These are phyloP conservation scores for Dicaeum eximium DNA, from an alignment of 2,113 vertebrate species.

Conservation along the genomic window DNA sequence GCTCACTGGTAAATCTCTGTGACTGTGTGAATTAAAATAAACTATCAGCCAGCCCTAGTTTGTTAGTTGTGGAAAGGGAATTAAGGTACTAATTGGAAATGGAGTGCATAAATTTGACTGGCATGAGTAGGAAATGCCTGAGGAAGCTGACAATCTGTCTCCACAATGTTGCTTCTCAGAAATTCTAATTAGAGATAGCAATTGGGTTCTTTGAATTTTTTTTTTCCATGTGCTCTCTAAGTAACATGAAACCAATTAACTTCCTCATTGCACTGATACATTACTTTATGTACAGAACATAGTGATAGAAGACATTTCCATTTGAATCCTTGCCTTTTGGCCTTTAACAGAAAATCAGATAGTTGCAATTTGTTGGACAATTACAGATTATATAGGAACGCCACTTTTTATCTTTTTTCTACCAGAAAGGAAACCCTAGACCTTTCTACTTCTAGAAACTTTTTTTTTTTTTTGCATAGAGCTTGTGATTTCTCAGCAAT, in stretches of 20 bases:
- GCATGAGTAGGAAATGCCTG: neutral
- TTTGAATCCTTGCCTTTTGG: slow-evolving; percentile 59
- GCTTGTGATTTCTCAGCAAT: slow-evolving; percentile 20
- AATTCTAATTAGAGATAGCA: slow-evolving; percentile 57
- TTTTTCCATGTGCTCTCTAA: slow-evolving; percentile 5
- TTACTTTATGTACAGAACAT: neutral
- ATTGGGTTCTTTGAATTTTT: slow-evolving; percentile 15
- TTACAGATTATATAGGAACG: neutral
- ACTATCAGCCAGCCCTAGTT: neutral
- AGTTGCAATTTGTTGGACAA: slow-evolving; percentile 35
- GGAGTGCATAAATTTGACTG: neutral
- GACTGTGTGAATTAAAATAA: neutral
- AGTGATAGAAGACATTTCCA: neutral
- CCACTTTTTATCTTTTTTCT: slow-evolving; percentile 6
- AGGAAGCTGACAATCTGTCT: neutral
- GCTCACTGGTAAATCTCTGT: neutral
- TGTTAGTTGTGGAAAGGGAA: neutral
- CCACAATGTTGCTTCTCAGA: neutral
- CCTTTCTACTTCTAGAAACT: neutral
- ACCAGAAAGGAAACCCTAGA: neutral
- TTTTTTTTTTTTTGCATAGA: neutral
- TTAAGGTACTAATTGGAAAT: neutral
- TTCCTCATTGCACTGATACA: slow-evolving; percentile 31
- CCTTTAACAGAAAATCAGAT: slow-evolving; percentile 59
- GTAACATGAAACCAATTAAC: slow-evolving; percentile 59